A percentile compares a stretch with the other conserved stretches of the same genome.
phyloP scores from a whole-genome alignment of 2,888 invertebrate species.

The Eupithecia exiguata region DNA sequence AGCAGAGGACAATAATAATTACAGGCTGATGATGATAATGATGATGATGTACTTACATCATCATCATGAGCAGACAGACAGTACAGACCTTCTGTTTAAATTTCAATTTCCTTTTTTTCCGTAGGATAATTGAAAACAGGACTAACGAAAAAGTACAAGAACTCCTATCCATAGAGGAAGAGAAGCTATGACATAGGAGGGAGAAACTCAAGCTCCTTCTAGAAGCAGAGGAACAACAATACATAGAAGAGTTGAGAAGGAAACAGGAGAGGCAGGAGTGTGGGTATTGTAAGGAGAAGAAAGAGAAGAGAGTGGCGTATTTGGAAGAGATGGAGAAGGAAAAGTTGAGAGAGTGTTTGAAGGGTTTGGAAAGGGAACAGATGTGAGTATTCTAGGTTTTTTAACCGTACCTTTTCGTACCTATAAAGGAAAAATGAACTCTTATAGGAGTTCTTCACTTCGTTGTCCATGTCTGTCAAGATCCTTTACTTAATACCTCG shows the following conservation, averaged over 20 bases:
- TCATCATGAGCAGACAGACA: too few species aligned
- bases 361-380: constrained; percentile 73
- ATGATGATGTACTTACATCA: too few species aligned
- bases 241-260: constrained; percentile 58
- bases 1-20: too few species aligned
- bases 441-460: too few species aligned
- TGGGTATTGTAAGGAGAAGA: constrained; percentile 62
- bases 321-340: constrained; percentile 66
- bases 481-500: too few species aligned
- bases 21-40: too few species aligned
- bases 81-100: too few species aligned
- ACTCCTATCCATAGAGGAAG: constrained; percentile 66
- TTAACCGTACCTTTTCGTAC: background rate
- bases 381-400: constrained; percentile 58
- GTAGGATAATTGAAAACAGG: constrained; percentile 68
- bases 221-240: constrained; percentile 62
- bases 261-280: constrained; percentile 64
- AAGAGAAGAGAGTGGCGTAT: constrained; percentile 55
- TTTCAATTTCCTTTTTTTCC: constrained; percentile 22
- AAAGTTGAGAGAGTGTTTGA: constrained; percentile 68
- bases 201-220: constrained; percentile 61
- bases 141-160: constrained; percentile 68
- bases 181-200: constrained; percentile 71
- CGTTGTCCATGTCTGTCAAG: too few species aligned
- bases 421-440: too few species aligned